Conservation (phyloP, 2,888 invertebrate species). For the Scrobipalpa costella region DNA sequence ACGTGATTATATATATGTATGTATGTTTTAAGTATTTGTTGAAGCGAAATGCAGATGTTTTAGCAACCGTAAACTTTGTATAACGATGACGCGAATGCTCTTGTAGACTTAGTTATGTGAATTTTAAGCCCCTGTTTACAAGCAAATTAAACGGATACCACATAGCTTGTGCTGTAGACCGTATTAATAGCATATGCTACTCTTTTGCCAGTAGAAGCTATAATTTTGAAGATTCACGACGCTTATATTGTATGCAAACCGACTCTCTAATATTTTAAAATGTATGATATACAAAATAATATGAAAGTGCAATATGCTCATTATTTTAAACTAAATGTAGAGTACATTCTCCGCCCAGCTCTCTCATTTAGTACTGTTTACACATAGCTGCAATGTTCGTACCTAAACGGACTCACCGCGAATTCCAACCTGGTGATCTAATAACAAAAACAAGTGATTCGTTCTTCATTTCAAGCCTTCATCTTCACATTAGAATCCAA, state of each 20-base stretch:
- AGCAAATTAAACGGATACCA: constrained; percentile 7
- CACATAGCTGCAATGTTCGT: background rate
- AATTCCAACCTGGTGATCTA: constrained; percentile 53
- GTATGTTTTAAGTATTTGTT: background rate
- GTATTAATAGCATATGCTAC: constrained; percentile 18
- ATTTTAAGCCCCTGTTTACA: background rate
- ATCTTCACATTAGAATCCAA: constrained; percentile 27
- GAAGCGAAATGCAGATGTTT: background rate
- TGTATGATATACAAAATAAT: background rate
- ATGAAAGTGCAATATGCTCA: background rate
- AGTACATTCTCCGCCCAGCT: background rate
- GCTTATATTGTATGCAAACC: constrained; percentile 21
- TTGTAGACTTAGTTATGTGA: constrained; percentile 15
- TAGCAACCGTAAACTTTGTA: background rate
- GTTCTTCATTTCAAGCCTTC: constrained; percentile 21
- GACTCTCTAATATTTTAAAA: constrained; percentile 10
- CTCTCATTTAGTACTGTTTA: constrained; percentile 12
- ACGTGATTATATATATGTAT: no score
- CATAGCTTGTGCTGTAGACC: constrained; percentile 5
- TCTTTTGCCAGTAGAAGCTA: background rate
- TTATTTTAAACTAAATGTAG: background rate
- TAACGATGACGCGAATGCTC: constrained; percentile 9
- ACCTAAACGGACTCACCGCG: constrained; percentile 40
- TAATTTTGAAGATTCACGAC: background rate
- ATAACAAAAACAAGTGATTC: constrained; percentile 40